Percentiles rank a stretch among this genome's conserved stretches.
Conservation (phyloP, 2,113 vertebrate genomes). For the Neogobius melanostomus region DNA sequence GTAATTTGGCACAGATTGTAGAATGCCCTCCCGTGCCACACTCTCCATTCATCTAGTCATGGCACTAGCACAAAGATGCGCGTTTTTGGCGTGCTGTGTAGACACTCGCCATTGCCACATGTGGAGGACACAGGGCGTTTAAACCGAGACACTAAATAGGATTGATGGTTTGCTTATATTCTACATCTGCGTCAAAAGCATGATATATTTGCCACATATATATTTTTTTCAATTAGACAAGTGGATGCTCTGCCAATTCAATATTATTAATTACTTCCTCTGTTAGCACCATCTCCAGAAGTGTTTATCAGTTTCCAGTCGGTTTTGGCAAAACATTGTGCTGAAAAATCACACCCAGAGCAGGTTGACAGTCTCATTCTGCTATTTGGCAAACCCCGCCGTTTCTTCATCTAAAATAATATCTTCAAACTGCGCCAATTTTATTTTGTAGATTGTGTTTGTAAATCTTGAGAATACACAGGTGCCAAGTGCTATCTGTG, state of each 20-base stretch:
- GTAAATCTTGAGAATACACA: constrained; percentile 26
- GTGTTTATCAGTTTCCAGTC: constrained; percentile 6
- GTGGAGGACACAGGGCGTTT: no score
- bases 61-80: no score
- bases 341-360: not conserved
- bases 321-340: constrained; percentile 10
- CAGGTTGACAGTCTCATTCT: constrained; percentile 16
- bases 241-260: constrained; percentile 5
- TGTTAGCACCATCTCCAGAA: constrained; percentile 7
- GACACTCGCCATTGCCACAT: no score
- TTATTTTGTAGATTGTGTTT: constrained; percentile 15
- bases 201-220: no score
- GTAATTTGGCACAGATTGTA: no score
- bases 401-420: constrained; percentile 11
- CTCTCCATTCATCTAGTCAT: no score
- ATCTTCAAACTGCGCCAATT: constrained; percentile 17
- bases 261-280: constrained; percentile 8
- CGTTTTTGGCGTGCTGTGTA: no score
- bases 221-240: not conserved
- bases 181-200: no score
- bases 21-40: no score
- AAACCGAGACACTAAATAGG: no score
- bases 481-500: constrained; percentile 33
- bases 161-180: no score
- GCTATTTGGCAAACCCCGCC: constrained; percentile 31